Evolutionary conservation across 2,888 invertebrate species (phyloP).

Genomic region (Drepana falcataria): DNA sequence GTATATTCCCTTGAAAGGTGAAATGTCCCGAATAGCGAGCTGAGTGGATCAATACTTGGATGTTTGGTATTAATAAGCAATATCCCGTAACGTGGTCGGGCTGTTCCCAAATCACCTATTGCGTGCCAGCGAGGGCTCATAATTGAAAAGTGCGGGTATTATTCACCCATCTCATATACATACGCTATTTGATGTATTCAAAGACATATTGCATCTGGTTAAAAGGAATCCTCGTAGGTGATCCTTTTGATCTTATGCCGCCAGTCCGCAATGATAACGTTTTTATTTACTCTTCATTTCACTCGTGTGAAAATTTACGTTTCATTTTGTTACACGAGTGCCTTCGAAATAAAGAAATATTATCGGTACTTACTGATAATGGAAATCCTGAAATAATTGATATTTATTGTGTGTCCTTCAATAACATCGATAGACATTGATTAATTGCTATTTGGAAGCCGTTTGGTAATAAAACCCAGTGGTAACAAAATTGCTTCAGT

Average conservation of each 20-base stretch:
- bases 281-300: constrained; percentile 13
- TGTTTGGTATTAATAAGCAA: constrained; percentile 1
- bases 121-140: constrained; percentile 1
- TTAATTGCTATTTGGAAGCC: neutral
- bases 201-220: constrained; percentile 18
- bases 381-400: constrained; percentile 10
- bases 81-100: neutral
- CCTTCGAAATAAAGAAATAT: constrained; percentile 6
- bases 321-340: constrained; percentile 4
- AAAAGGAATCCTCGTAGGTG: constrained; percentile 26
- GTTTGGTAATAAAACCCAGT: neutral
- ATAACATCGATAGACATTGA: constrained; percentile 21
- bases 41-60: neutral
- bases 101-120: constrained; percentile 5
- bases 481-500: neutral
- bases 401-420: constrained; percentile 17
- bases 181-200: constrained; percentile 3
- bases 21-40: neutral
- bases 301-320: constrained; percentile 13
- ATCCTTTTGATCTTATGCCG: constrained; percentile 19
- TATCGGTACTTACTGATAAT: constrained; percentile 8
- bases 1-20: neutral
- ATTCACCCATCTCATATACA: constrained; percentile 1
- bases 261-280: constrained; percentile 13
- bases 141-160: constrained; percentile 9